phyloP scores from a whole-genome alignment of 2,888 invertebrate species.

The Microlaimidae sp. region DNA sequence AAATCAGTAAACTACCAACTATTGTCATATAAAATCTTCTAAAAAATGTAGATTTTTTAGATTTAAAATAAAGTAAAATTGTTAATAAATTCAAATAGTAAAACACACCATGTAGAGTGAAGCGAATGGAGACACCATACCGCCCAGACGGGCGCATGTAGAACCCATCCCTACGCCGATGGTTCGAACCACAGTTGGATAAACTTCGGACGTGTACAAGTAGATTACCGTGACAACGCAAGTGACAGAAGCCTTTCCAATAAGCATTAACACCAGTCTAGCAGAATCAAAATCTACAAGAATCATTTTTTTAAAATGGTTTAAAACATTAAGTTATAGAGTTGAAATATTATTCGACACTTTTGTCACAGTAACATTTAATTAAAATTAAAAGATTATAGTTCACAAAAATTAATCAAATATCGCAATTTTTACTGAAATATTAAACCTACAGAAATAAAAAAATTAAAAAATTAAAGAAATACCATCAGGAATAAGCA shows the following conservation, averaged over 20 bases:
- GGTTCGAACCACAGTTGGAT: slow-evolving; percentile 6
- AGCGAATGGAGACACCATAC: slow-evolving; percentile 1
- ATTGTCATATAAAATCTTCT: too few species aligned
- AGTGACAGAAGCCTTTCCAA: neutral
- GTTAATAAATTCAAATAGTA: neutral
- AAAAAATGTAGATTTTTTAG: too few species aligned
- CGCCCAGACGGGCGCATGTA: slow-evolving; percentile 3
- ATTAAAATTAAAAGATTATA: neutral
- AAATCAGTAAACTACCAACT: too few species aligned
- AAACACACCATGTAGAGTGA: slow-evolving; percentile 1
- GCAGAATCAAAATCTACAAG: neutral
- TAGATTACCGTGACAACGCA: slow-evolving; percentile 6
- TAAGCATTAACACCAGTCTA: neutral
- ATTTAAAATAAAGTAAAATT: too few species aligned
- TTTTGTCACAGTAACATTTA: neutral
- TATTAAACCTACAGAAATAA: too few species aligned
- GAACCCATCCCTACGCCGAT: slow-evolving; percentile 7
- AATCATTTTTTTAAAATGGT: neutral
- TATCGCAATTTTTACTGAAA: too few species aligned
- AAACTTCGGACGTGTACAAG: slow-evolving; percentile 9
- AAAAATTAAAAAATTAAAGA: too few species aligned
- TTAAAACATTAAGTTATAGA: neutral
- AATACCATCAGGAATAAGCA: too few species aligned
- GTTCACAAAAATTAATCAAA: too few species aligned
- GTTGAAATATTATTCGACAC: neutral